Base-by-base conservation (phyloP, 2,113 vertebrate genomes). In the Motacilla alba region DNA sequence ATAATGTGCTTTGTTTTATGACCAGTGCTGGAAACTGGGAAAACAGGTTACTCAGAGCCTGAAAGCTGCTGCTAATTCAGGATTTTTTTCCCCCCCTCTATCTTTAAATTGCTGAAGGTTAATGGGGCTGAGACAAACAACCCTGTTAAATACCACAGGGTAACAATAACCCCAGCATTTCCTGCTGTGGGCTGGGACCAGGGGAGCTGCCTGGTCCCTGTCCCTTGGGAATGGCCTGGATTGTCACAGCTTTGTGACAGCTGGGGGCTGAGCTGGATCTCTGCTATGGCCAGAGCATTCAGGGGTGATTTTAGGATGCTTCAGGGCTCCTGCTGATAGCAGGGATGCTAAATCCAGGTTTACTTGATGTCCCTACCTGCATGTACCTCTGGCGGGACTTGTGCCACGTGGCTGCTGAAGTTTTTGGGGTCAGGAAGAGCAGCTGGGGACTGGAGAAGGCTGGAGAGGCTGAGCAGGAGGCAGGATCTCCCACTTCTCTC, bases 21-120 rank as follows among this genome's bases (percentile, higher is more conserved):
- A 63, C 15, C 22, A 2, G 14, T 18, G 13, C 1, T 69, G 58
- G 37, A 58, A 39, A 63, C 64, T 63, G 58, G 75, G 56, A 37
- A 44, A 78, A n/a, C 64, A 60, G 73, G 52, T 30, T 92, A 67
- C 20, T 64, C 11, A 4, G 37, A 94, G 66, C 46, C 63, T 41
- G 24, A 6, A 30, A 86, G 33, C 68, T 89, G 67, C 68, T 73
- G 1, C 4, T 59, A 3, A 68, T 67, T 46, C 15, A 15, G 27
- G 33, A 5, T 26, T 11, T 41, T 64, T 14, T 31, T 3, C 2
- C 1, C 3, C 3, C 0, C 26, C 13, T 87, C 58, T 64, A 4
- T 31, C 27, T 80, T 18, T 77, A 43, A 58, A 27, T 90, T 83
- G 30, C 59, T 73, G 63, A 69, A 49, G 58, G n/a, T 33, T 69